phyloP scores from a whole-genome alignment of 1,140 invertebrate species.

The Archegozetes longisetosus region DNA sequence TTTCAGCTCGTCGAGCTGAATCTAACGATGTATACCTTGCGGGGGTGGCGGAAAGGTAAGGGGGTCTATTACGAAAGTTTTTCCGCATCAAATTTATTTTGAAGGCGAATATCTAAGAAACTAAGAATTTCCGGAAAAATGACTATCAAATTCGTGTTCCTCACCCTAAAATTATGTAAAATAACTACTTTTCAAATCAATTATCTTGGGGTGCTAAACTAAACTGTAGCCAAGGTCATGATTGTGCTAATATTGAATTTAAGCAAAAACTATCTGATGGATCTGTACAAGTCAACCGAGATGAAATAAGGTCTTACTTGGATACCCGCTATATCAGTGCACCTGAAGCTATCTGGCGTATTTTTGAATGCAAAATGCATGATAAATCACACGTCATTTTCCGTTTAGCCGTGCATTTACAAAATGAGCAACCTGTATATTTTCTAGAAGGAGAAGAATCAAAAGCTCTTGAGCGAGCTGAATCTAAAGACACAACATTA shows the following conservation, averaged over 20 bases:
- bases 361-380: conserved; percentile 25
- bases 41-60: no score
- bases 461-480: conserved; percentile 1
- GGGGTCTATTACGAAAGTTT: no score
- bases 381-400: conserved; percentile 29
- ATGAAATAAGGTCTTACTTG: conserved; percentile 21
- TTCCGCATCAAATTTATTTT: no score
- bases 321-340: conserved; percentile 21
- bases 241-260: conserved; percentile 18
- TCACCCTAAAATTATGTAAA: no score
- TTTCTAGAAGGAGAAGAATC: conserved; percentile 17
- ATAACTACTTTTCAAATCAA: no score
- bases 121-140: no score
- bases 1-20: no score
- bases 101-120: no score
- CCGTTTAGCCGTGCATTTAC: conserved; percentile 33
- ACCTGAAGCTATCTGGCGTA: conserved; percentile 21
- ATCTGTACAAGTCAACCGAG: conserved; percentile 1
- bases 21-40: no score
- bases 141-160: no score
- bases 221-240: conserved; percentile 28
- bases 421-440: conserved; percentile 29
- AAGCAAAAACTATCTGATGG: neutral
- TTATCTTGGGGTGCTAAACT: no score
- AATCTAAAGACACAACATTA: conserved; percentile 8